Conservation (phyloP, 2,888 invertebrate species). For the Lycophotia porphyrea region DNA sequence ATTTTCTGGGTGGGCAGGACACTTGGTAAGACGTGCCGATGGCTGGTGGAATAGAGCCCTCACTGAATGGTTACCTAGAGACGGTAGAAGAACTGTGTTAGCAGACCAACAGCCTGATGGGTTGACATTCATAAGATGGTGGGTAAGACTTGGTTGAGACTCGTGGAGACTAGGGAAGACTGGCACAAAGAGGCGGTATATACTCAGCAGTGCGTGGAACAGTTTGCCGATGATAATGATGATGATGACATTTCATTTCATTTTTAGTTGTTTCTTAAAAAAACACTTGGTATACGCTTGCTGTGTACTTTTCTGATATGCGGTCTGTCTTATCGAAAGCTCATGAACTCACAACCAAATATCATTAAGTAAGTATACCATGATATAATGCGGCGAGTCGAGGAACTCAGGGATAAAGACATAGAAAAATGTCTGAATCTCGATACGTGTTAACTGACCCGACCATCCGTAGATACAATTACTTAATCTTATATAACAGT, state of each 20-base stretch:
- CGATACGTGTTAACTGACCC: background rate
- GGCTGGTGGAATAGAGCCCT: background rate
- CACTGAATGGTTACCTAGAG: too few relatives aligned
- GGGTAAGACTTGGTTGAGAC: background rate
- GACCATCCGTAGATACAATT: background rate
- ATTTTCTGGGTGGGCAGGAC: background rate
- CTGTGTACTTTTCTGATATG: background rate
- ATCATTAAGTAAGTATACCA: background rate
- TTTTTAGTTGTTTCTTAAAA: background rate
- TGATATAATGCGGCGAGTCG: background rate
- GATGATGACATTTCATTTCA: accelerated
- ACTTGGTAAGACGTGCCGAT: background rate
- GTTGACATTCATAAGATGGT: background rate
- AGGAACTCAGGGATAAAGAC: background rate
- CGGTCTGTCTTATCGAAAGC: too few relatives aligned
- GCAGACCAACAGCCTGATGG: background rate
- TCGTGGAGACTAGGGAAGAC: background rate
- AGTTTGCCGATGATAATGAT: background rate
- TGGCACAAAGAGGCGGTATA: background rate
- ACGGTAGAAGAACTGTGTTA: background rate
- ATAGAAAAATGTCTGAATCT: background rate
- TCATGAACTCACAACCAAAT: background rate
- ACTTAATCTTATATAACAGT: constrained; percentile 3
- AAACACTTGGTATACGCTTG: background rate
- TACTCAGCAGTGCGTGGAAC: background rate